These are phyloP conservation scores for Kuschelorhynchus macadamiae DNA, from an alignment of 2,888 invertebrate genomes.

Conservation along the genomic window DNA sequence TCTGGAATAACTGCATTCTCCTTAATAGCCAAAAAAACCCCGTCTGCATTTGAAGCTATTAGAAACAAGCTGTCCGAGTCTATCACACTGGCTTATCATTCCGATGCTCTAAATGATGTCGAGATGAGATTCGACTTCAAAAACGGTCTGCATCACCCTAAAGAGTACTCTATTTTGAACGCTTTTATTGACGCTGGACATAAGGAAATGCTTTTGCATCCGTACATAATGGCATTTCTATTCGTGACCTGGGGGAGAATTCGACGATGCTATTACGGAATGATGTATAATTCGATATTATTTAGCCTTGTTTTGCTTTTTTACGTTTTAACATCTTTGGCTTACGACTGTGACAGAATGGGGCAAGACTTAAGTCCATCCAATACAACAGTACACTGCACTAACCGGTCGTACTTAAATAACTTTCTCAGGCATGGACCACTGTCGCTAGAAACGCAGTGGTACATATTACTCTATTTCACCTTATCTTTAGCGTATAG, in stretches of 20 bases:
- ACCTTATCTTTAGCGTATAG: conserved; percentile 84
- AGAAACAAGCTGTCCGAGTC: conserved; percentile 86
- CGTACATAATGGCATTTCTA: conserved; percentile 88
- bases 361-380: conserved; percentile 76
- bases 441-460: conserved; percentile 83
- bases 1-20: conserved; percentile 89
- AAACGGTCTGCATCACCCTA: conserved; percentile 83
- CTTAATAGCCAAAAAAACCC: conserved; percentile 88
- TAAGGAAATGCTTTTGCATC: conserved; percentile 88
- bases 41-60: conserved; percentile 86
- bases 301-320: conserved; percentile 85
- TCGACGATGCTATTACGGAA: conserved; percentile 88
- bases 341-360: conserved; percentile 85
- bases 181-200: conserved; percentile 91
- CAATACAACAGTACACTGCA: conserved; percentile 73
- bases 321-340: conserved; percentile 85
- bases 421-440: conserved; percentile 82
- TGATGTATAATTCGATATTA: conserved; percentile 83
- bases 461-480: conserved; percentile 85
- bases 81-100: conserved; percentile 82
- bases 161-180: conserved; percentile 88
- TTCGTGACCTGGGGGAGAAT: conserved; percentile 93
- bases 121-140: conserved; percentile 87
- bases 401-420: conserved; percentile 83
- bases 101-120: conserved; percentile 83